These are phyloP conservation scores for Paramisgurnus dabryanus DNA, from an alignment of 2,113 vertebrate species.

Conservation along the genomic window DNA sequence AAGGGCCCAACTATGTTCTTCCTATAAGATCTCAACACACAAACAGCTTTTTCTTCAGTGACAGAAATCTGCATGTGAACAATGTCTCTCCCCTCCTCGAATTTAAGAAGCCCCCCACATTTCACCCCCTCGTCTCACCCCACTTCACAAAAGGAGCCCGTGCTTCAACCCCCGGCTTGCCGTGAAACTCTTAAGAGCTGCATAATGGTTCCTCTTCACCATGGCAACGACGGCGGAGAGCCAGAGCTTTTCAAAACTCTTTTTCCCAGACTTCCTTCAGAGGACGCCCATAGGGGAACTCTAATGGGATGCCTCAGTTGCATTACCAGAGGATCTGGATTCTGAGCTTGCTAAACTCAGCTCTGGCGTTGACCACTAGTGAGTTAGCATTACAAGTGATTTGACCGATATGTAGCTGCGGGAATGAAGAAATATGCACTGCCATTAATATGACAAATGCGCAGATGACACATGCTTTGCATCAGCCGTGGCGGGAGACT, in stretches of 20 bases:
- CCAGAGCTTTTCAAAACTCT: slow-evolving; percentile 53
- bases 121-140: slow-evolving; percentile 43
- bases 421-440: slow-evolving; percentile 13
- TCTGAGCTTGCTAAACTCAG: slow-evolving; percentile 6
- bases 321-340: slow-evolving; percentile 15
- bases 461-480: slow-evolving; percentile 21
- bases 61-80: slow-evolving; percentile 60
- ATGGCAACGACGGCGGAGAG: slow-evolving; percentile 51
- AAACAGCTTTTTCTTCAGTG: slow-evolving; percentile 57
- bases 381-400: not conserved
- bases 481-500: slow-evolving; percentile 6
- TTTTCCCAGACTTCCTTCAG: slow-evolving; percentile 35
- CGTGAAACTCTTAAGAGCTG: slow-evolving; percentile 43
- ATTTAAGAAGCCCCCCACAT: slow-evolving; percentile 49
- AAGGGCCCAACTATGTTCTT: slow-evolving; percentile 35
- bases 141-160: slow-evolving; percentile 51
- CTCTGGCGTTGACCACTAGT: not conserved
- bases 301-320: slow-evolving; percentile 24
- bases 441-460: not conserved
- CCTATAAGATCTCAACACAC: slow-evolving; percentile 50
- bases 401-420: not conserved
- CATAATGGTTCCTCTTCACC: slow-evolving; percentile 45
- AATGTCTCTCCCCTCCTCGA: slow-evolving; percentile 48
- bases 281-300: not conserved
- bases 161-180: slow-evolving; percentile 47